Percentiles rank a stretch among this genome's conserved stretches.
These are phyloP conservation scores for Agrotis segetum DNA, from an alignment of 2,888 invertebrate species.

Conservation along the genomic window DNA sequence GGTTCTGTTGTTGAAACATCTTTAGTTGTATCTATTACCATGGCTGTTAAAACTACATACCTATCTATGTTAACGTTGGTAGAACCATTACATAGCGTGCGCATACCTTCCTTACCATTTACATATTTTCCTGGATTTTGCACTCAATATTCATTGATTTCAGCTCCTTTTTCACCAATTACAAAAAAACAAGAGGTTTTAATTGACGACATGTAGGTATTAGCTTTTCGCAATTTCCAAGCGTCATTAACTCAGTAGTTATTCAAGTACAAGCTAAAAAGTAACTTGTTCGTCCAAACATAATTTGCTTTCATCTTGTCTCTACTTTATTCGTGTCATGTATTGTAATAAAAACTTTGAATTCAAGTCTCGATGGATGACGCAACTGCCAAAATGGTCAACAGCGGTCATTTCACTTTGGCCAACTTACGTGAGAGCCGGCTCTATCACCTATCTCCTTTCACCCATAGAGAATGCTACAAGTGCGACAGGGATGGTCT, in stretches of 20 bases:
- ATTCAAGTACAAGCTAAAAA: neutral
- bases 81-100: neutral
- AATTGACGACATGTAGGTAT: neutral
- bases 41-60: neutral
- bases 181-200: neutral
- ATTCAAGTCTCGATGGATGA: slow-evolving; percentile 84
- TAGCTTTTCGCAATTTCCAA: neutral
- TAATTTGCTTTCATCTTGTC: slow-evolving; percentile 47
- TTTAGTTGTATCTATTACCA: slow-evolving; percentile 18
- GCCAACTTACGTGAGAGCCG: slow-evolving; percentile 86
- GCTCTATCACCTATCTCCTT: slow-evolving; percentile 76
- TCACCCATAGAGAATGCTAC: slow-evolving; percentile 63
- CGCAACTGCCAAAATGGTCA: slow-evolving; percentile 89
- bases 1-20: slow-evolving; percentile 34
- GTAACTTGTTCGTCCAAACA: neutral
- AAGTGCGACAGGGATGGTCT: slow-evolving; percentile 71
- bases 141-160: neutral
- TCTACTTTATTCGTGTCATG: slow-evolving; percentile 71
- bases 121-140: neutral
- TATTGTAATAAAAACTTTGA: slow-evolving; percentile 74
- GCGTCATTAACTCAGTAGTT: neutral
- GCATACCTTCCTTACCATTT: too few species aligned
- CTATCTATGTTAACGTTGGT: neutral
- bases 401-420: slow-evolving; percentile 90
- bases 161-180: neutral